Base-by-base conservation (phyloP, 2,113 vertebrate species). In the Pollimyrus isidori region DNA sequence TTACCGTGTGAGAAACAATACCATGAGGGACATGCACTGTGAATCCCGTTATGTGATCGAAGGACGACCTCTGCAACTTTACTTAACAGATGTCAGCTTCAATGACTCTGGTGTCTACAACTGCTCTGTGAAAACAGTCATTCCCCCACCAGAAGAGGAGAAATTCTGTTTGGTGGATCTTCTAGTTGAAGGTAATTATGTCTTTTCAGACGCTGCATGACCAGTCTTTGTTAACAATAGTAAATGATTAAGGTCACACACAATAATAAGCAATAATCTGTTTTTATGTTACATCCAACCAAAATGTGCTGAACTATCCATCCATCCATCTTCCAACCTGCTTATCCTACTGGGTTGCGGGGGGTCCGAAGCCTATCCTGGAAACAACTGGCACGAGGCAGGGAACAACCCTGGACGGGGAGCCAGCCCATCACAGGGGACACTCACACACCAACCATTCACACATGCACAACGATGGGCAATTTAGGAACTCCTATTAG, bases 41-140 rank as follows among this genome's bases (percentile, higher is more conserved):
- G 6, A 11, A 30, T 0, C 48, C 69, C 85, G 1, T 26, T 88
- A 58, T 2, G 89, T 10, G n/a, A 1, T 89, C 11, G 89, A 30
- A 30, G 21, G 0, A 17, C n/a, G 23, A 10, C 39, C 58, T 62
- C 7, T 19, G 7, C 53, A 30, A 1, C 69, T 93, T 52, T 50
- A 42, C 26, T 73, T 92, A 82, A 21, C 23, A 84, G 9, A 69
- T 26, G 58, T 91, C 58, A 42, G 84, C 42, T 45, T 3, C 50
- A 58, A 30, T 26, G 89, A 93, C 26, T 89, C 91, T 87, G 93
- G 88, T 46, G 3, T 65, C 89, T 93, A 93, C 89, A 91, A 21
- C 0, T 93, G 93, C 85, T 21, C 19, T 45, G 76, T 42, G 35
- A 23, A 0, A 15, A 88, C 0, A 90, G 0, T 90, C 0, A 88